Base-by-base conservation (phyloP, 2,797 vertebrate genomes). In the Podarcis lilfordi region DNA sequence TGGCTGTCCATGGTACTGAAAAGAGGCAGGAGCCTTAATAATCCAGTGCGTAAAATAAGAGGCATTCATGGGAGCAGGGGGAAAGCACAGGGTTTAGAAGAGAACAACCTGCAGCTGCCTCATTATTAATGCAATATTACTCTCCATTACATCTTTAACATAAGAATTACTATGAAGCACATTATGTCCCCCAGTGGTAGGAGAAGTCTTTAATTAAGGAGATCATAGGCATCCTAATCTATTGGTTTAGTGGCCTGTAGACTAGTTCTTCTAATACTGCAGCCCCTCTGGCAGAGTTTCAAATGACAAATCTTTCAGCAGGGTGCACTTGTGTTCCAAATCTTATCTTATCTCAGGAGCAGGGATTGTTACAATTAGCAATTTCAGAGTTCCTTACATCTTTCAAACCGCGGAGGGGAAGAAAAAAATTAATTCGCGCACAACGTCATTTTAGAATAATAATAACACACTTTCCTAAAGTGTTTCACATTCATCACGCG, bases 391-490 rank as follows among this genome's bases (percentile, higher is more conserved):
- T 92, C 93, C 96, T 92, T 95, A 89, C 93, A 86, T 95, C 95
- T 95, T 93, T 78, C 95, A 96, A 95, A 92, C 94, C 90, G 89
- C 68, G 94, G 93, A 94, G 43, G 17, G 17, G 72, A 21, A 21
- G 13, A 2, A 3, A 95, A 95, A 96, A 96, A 96, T 94, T 95
- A 96, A 97, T 95, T 95, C 93, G 90, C 95, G 94, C 95, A 95
- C 96, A 96, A 96, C 93, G 91, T 93, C 96, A 96, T 97, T 97
- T 74, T 96, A 93, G 95, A 97, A 96, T 95, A 97, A 96, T 96
- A 97, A 96, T 94, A 95, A 96, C 93, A 94, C 86, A 66, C 87
- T 95, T 96, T 95, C 94, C 89, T 93, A 95, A 94, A 89, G 94
- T 94, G 95, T 96, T 94, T 93, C 87, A 74, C 94, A 93, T 96